These are phyloP conservation scores for Molossus alvarezi DNA, from an alignment of 2,797 vertebrate genomes.

Conservation along the genomic window DNA sequence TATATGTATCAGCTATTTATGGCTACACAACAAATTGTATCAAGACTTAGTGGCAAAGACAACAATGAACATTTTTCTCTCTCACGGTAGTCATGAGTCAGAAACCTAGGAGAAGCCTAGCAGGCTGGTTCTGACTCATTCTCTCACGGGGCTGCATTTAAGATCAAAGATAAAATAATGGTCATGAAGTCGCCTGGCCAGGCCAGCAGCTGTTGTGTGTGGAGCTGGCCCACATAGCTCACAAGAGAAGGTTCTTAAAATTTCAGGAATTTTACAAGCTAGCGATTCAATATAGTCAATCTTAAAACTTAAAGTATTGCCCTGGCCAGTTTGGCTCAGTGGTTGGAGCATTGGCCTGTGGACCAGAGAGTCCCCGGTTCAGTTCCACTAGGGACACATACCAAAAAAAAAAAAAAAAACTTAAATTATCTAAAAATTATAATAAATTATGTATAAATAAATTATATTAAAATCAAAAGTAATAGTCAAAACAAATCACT, in stretches of 20 bases:
- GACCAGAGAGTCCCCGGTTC: no score
- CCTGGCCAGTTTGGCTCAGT: no score
- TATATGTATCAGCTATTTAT: neutral
- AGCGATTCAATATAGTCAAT: neutral
- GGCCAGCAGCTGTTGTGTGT: no score
- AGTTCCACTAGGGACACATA: no score
- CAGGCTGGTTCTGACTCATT: neutral
- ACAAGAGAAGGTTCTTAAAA: neutral
- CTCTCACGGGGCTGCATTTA: neutral
- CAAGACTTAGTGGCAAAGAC: neutral
- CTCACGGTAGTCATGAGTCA: neutral
- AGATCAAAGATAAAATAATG: neutral
- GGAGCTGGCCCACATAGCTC: neutral
- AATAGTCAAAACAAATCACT: neutral
- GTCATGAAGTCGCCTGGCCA: no score
- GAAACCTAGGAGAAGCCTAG: neutral
- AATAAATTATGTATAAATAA: neutral
- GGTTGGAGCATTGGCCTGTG: no score
- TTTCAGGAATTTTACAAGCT: neutral
- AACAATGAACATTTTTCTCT: neutral
- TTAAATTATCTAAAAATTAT: neutral
- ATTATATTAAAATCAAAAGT: constrained; percentile 24
- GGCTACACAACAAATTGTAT: neutral
- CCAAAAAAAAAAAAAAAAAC: neutral
- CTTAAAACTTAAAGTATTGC: neutral